phyloP scores from a whole-genome alignment of 2,888 invertebrate genomes.

The Eristalis intricaria region DNA sequence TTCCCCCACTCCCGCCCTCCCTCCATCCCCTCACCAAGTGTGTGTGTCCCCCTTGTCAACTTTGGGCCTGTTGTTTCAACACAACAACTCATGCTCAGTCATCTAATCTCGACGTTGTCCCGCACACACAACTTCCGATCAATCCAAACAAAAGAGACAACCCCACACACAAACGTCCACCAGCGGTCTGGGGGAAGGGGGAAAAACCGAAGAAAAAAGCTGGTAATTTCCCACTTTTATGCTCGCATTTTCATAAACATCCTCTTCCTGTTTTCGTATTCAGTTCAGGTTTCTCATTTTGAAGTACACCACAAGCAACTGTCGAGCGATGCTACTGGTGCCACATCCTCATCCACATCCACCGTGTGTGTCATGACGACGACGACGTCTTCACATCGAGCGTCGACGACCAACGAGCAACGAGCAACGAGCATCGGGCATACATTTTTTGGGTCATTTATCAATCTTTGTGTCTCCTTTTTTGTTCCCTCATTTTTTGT shows the following conservation, averaged over 20 bases:
- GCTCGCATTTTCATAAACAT: constrained; percentile 60
- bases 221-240: constrained; percentile 44
- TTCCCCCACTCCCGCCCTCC: background rate
- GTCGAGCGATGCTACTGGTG: constrained; percentile 25
- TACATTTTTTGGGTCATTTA: constrained; percentile 53
- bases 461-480: constrained; percentile 49
- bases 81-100: constrained; percentile 24
- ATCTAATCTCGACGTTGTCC: constrained; percentile 31
- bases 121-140: constrained; percentile 40
- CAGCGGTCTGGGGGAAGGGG: too few relatives aligned
- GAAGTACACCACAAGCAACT: constrained; percentile 41
- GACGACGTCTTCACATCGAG: constrained; percentile 28
- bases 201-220: background rate
- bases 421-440: background rate
- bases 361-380: constrained; percentile 16
- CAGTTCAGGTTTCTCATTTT: constrained; percentile 63
- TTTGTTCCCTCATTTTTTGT: background rate
- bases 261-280: constrained; percentile 65
- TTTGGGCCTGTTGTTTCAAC: background rate
- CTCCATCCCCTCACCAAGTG: background rate
- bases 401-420: background rate
- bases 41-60: background rate
- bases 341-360: constrained; percentile 27
- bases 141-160: constrained; percentile 33
- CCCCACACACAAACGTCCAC: background rate